phyloP scores from a whole-genome alignment of 2,888 invertebrate species.

The Tenodera sinensis region DNA sequence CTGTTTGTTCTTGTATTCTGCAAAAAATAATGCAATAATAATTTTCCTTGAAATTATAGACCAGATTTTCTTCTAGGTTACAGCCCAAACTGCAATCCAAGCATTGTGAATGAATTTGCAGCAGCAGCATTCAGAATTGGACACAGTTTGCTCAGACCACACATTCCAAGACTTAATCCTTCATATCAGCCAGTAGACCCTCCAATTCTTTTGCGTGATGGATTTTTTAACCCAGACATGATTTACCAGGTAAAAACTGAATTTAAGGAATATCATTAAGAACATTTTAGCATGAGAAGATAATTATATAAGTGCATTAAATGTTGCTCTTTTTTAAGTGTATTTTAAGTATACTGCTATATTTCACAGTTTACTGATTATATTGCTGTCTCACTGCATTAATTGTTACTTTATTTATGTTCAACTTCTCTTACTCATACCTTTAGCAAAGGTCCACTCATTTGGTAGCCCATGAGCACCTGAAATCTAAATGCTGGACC shows the following conservation, averaged over 20 bases:
- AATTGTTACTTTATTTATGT: no score
- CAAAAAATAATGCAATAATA: no score
- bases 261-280: slow-evolving; percentile 13
- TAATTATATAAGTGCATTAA: background rate
- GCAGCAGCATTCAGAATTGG: slow-evolving; percentile 90
- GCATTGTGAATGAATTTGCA: slow-evolving; percentile 86
- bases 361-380: no score
- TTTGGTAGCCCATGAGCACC: no score
- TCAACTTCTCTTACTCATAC: no score
- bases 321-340: no score
- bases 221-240: slow-evolving; percentile 89
- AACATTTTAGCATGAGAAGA: background rate
- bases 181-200: slow-evolving; percentile 79
- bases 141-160: slow-evolving; percentile 81
- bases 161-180: slow-evolving; percentile 75
- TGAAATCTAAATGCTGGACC: no score
- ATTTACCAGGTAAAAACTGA: slow-evolving; percentile 57
- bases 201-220: slow-evolving; percentile 77
- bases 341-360: no score
- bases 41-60: no score
- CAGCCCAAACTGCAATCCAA: slow-evolving; percentile 83
- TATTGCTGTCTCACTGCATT: no score
- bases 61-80: slow-evolving; percentile 51
- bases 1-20: no score
- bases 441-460: no score